Base-by-base conservation (phyloP, 2,888 invertebrate species). In the Agrilus cyanescens region DNA sequence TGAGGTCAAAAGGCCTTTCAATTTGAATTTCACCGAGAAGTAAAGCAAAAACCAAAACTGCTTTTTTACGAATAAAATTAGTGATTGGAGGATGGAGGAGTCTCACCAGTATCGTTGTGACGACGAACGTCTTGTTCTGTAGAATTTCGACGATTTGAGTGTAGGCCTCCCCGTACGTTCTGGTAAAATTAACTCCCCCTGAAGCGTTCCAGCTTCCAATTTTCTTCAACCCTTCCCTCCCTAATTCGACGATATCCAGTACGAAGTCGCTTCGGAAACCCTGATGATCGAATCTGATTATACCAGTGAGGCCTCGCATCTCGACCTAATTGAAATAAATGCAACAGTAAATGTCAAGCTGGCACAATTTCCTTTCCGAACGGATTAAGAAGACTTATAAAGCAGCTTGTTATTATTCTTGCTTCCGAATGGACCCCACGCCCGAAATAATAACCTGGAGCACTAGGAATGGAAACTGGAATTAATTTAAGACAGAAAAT, bases 211-310 rank as follows among this genome's bases (percentile, higher is more conserved):
- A 90, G 30, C 78, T 82, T 32, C 90, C 90, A 46, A 89, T 86
- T 66, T 85, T 86, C 58, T 82, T 80, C 40, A 90, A 70, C 0
- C 90, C 90, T 45, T 82, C 80, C 53, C 87, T 80, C 41, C 82
- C 84, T 50, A 95, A 72, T 65, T 95, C 93, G 50, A 96, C 82
- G 53, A 96, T 85, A 62, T 94, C 94, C 53, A 96, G 72, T 50
- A 84, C 80, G 62, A 95, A 93, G 65, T 91, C 86, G 36, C 88
- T 85, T 46, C 96, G 76, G 67, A 90, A 88, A 41, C 96, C 95
- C 70, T 89, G 85, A 67, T 87, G 85, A 69, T 94, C 91, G 67
- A 95, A 93, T 69, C 88, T 88, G 57, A 95, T 90, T 44, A 84
- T 80, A 50, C 94, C 94, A 1, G 91, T 91, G 53, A 93, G 70